Conservation (phyloP, 2,113 vertebrate genomes). For the Coregonus clupeaformis region DNA sequence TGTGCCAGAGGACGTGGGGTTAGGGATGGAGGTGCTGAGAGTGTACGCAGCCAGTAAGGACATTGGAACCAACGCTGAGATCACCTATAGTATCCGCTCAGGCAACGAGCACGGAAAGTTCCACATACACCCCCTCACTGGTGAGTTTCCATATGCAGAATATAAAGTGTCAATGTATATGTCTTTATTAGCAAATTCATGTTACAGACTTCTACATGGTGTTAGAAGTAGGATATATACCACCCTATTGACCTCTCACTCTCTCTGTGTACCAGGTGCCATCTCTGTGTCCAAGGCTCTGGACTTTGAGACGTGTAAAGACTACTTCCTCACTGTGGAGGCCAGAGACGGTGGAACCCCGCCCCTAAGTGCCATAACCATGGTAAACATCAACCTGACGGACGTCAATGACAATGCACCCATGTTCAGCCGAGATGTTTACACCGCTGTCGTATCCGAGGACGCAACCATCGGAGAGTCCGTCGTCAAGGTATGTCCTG, state of each 20-base stretch:
- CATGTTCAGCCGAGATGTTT: constrained; percentile 82
- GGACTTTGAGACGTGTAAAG: constrained; percentile 90
- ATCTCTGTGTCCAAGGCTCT: constrained; percentile 83
- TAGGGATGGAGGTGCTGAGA: constrained; percentile 83
- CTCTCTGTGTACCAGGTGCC: constrained; percentile 69
- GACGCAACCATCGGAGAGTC: constrained; percentile 84
- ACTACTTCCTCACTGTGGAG: constrained; percentile 93
- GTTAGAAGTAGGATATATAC: background rate
- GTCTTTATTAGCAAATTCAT: too few relatives aligned
- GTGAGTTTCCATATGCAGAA: constrained; percentile 63
- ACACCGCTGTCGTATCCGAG: constrained; percentile 88
- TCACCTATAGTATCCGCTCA: constrained; percentile 89
- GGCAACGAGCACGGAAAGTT: constrained; percentile 94
- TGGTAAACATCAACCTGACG: constrained; percentile 88
- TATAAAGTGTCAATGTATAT: too few relatives aligned
- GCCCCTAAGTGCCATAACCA: constrained; percentile 85
- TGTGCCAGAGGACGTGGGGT: constrained; percentile 84
- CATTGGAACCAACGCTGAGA: constrained; percentile 95
- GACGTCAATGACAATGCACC: constrained; percentile 95
- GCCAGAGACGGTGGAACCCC: constrained; percentile 91
- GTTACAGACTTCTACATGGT: background rate
- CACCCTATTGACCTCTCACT: background rate
- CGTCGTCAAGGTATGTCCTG: constrained; percentile 77
- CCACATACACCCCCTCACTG: constrained; percentile 84
- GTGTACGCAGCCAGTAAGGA: constrained; percentile 95